phyloP scores from a whole-genome alignment of 2,888 invertebrate genomes.

The Panopea generosa region DNA sequence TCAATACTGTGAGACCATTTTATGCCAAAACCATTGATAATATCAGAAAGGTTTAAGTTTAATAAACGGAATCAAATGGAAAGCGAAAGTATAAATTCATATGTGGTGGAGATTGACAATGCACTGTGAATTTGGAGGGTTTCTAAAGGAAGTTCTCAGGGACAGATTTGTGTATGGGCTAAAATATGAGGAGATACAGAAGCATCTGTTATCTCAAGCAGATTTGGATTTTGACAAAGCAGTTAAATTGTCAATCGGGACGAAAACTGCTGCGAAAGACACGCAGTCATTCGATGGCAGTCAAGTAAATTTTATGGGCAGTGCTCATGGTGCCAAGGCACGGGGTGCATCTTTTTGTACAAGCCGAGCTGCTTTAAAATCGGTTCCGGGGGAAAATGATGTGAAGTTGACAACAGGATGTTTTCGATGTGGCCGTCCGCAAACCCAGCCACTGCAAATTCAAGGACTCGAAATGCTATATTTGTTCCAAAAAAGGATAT shows the following conservation, averaged over 20 bases:
- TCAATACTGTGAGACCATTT: conserved; percentile 11
- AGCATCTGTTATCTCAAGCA: conserved; percentile 19
- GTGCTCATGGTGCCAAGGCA: no score
- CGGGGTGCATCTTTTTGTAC: no score
- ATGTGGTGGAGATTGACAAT: conserved; percentile 19
- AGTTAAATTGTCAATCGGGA: conserved; percentile 12
- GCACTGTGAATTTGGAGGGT: conserved; percentile 33
- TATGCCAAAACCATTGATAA: conserved; percentile 21
- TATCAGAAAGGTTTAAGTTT: conserved; percentile 43
- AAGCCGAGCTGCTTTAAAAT: no score
- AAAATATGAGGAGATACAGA: conserved; percentile 18
- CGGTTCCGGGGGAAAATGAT: no score
- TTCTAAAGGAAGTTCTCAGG: conserved; percentile 28
- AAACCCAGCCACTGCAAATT: conserved; percentile 10
- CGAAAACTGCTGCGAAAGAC: conserved; percentile 34
- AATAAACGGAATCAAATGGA: conserved; percentile 32
- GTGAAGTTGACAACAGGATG: neutral
- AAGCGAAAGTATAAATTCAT: conserved; percentile 23
- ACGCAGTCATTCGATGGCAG: neutral
- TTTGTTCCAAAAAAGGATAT: conserved; percentile 29
- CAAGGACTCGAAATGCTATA: conserved; percentile 26
- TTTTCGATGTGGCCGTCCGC: conserved; percentile 23
- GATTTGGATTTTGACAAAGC: conserved; percentile 5
- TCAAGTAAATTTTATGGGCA: neutral
- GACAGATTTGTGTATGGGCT: conserved; percentile 37